Evolutionary conservation across 1,140 invertebrate genomes (phyloP), one percentile per base, ranked within the genome.

Genomic region (Diachasmimorpha longicaudata): DNA sequence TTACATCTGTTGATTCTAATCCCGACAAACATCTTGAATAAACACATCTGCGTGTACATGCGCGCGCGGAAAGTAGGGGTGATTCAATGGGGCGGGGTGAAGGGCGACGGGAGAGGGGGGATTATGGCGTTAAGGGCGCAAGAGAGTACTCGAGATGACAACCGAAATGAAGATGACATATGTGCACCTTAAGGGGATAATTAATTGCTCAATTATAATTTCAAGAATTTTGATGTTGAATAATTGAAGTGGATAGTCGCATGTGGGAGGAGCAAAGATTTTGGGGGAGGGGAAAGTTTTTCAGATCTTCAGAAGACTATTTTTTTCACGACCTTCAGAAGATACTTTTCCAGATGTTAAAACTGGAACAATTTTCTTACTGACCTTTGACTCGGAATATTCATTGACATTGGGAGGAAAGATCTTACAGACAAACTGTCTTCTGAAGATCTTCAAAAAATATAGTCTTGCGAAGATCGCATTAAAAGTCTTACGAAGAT

Each of bases 151-250:
- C 16, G 23, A 72, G 72, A 67, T 19, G 16, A 58, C 37, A 74
- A 52, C 25, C 39, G 72, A 67, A 55, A 67, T 74, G 72, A 74
- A 74, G 46, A 31, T 58, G 55, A 74, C 72, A 74, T 58, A 74
- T 37, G 70, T 46, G 71, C 55, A 77, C 70, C 67, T 48, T 66
- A 63, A 70, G 11, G 63, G 11, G 63, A 58, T 69, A 79, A 77
- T 77, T 76, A 76, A 79, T 76, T 77, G 75, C 74, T 77, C 67
- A 79, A 77, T 77, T 72, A 69, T 58, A 55, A 79, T 42, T 63
- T 52, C 67, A 70, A 73, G 68, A 66, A 76, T 78, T 72, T 69
- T n/a, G 55, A 55, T 68, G 74, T 75, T 42, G 31, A 55, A 74
- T 73, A 71, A 42, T 52, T 68, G 68, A 72, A 77, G 75, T 79